A percentile compares a stretch with the other conserved stretches of the same genome.
Evolutionary conservation across 2,113 vertebrate species (phyloP).

Genomic region (Ailurus styani): DNA sequence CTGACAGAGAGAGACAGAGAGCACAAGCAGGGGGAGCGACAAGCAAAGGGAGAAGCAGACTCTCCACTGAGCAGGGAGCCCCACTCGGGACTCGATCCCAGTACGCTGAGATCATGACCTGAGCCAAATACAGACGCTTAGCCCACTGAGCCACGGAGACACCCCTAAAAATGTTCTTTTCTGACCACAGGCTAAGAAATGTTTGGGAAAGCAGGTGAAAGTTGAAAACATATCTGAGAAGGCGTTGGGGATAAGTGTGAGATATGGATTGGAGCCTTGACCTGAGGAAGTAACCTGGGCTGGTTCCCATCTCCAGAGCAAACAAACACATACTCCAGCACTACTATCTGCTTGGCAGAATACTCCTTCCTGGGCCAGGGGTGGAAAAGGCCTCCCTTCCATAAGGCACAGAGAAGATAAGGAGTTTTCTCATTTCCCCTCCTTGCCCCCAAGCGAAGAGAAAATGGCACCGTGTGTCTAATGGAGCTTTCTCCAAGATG

Average conservation of each 20-base stretch:
- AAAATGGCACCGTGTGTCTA: not conserved
- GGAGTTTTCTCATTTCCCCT: not conserved
- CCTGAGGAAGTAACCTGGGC: not conserved
- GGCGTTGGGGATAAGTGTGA: not conserved
- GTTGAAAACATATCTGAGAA: not conserved
- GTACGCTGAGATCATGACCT: too few species aligned
- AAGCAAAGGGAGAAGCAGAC: too few species aligned
- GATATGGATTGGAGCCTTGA: not conserved
- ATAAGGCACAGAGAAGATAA: accelerated
- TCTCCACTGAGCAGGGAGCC: too few species aligned
- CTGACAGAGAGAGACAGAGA: too few species aligned
- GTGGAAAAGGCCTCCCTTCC: not conserved
- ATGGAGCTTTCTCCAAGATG: not conserved
- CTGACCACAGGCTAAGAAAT: not conserved
- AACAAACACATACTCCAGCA: not conserved
- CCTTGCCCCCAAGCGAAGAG: not conserved
- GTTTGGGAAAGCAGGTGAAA: not conserved
- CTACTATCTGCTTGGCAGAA: too few species aligned
- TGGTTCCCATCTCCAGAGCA: not conserved
- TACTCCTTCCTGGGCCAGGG: not conserved
- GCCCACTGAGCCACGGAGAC: too few species aligned
- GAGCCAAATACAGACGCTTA: too few species aligned
- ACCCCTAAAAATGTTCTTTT: not conserved
- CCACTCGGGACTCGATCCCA: too few species aligned
- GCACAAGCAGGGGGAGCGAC: too few species aligned